phyloP scores from a whole-genome alignment of 2,888 invertebrate genomes.

The Spodoptera picta region DNA sequence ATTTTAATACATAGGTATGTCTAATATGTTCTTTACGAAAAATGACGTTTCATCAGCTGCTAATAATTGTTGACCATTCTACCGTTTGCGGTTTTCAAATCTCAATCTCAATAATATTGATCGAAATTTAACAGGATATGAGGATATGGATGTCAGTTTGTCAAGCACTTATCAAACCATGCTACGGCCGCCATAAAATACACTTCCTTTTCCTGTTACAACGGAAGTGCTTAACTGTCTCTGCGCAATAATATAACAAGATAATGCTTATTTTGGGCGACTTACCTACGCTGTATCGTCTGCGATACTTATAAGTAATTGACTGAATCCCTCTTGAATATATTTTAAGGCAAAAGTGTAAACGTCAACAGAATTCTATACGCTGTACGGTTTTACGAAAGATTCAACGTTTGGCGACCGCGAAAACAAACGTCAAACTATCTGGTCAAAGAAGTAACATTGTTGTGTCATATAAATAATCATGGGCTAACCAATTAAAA shows the following conservation, averaged over 20 bases:
- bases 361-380: conserved; percentile 63
- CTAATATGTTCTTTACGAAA: neutral
- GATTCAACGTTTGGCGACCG: conserved; percentile 57
- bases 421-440: conserved; percentile 65
- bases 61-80: conserved; percentile 18
- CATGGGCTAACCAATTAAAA: too few relatives aligned
- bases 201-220: conserved; percentile 90
- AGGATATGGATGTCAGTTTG: conserved; percentile 61
- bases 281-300: conserved; percentile 53
- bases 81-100: conserved; percentile 59
- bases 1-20: neutral
- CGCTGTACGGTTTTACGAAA: conserved; percentile 49
- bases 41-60: neutral
- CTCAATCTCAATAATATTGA: conserved; percentile 53
- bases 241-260: conserved; percentile 32
- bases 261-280: conserved; percentile 23
- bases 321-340: conserved; percentile 19
- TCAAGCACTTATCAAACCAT: conserved; percentile 60
- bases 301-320: conserved; percentile 24
- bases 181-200: conserved; percentile 81
- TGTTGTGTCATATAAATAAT: too few relatives aligned
- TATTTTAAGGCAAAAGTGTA: conserved; percentile 44
- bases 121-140: conserved; percentile 74
- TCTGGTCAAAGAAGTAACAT: conserved; percentile 7
- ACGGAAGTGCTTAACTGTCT: conserved; percentile 70